Conservation (phyloP, 1,140 invertebrate species). For the Orchestia grillus region DNA sequence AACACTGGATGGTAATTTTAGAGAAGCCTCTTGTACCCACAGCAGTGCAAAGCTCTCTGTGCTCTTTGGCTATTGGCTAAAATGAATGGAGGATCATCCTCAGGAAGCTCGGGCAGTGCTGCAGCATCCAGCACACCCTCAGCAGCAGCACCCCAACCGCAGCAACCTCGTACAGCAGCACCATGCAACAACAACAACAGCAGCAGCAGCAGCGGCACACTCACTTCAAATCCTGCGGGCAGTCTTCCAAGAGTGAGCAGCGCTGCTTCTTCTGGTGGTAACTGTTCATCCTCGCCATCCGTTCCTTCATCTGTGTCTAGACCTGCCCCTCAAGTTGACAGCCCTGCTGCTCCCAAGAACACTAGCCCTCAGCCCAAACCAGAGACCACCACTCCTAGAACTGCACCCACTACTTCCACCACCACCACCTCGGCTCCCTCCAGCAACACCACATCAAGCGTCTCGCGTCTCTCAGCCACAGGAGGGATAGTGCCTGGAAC, state of each 20-base stretch:
- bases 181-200: constrained; percentile 12
- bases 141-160: constrained; percentile 47
- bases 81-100: constrained; percentile 44
- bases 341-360: background rate
- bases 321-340: background rate
- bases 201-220: constrained; percentile 18
- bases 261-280: constrained; percentile 1
- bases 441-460: constrained; percentile 12
- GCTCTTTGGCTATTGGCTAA: background rate
- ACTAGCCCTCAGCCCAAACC: background rate
- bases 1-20: background rate
- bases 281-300: background rate
- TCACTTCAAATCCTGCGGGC: background rate
- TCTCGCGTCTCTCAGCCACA: background rate
- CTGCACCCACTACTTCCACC: background rate
- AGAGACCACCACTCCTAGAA: background rate
- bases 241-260: constrained; percentile 14
- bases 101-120: background rate
- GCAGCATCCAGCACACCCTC: constrained; percentile 37
- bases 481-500: constrained; percentile 24
- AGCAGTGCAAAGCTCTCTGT: constrained; percentile 16
- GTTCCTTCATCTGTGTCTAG: background rate
- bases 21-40: background rate
- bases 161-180: background rate
- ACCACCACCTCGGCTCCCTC: background rate